These are phyloP conservation scores for Anthonomus grandis DNA, from an alignment of 1,140 invertebrate genomes.

Conservation along the genomic window DNA sequence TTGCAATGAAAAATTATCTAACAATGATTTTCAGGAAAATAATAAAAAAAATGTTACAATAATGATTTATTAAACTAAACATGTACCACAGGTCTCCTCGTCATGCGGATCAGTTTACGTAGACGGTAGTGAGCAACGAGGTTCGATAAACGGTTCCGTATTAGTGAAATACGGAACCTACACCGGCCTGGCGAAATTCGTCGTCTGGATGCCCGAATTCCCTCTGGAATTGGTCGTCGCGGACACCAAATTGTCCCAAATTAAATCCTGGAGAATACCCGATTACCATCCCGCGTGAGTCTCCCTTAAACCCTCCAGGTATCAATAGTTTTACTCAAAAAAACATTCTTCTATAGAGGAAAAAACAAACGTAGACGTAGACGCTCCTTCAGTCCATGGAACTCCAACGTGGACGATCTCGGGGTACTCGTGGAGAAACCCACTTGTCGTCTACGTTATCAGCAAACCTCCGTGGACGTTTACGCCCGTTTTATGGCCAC, in stretches of 20 bases:
- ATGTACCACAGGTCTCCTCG: conserved; percentile 87
- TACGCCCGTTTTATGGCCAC: conserved; percentile 86
- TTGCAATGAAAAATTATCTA: too few relatives aligned
- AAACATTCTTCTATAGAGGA: too few relatives aligned
- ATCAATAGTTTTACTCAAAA: background rate
- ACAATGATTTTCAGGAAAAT: too few relatives aligned
- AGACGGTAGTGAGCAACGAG: conserved; percentile 92
- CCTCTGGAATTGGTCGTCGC: conserved; percentile 85
- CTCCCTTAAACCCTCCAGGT: background rate
- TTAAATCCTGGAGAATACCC: conserved; percentile 86
- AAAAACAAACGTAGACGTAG: conserved; percentile 49
- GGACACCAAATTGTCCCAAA: conserved; percentile 85
- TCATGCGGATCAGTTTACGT: conserved; percentile 96
- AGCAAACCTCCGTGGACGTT: conserved; percentile 86
- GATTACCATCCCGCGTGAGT: conserved; percentile 61
- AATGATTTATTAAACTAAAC: too few relatives aligned
- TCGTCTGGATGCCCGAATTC: conserved; percentile 96
- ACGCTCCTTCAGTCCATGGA: conserved; percentile 56
- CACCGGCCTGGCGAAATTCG: conserved; percentile 81
- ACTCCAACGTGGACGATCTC: conserved; percentile 54
- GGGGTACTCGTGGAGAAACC: conserved; percentile 58
- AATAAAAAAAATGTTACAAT: too few relatives aligned
- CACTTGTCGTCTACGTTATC: conserved; percentile 77
- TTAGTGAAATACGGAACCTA: conserved; percentile 92
- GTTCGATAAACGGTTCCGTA: conserved; percentile 91